phyloP scores from a whole-genome alignment of 2,113 vertebrate genomes.

The Pterocles burchelli region DNA sequence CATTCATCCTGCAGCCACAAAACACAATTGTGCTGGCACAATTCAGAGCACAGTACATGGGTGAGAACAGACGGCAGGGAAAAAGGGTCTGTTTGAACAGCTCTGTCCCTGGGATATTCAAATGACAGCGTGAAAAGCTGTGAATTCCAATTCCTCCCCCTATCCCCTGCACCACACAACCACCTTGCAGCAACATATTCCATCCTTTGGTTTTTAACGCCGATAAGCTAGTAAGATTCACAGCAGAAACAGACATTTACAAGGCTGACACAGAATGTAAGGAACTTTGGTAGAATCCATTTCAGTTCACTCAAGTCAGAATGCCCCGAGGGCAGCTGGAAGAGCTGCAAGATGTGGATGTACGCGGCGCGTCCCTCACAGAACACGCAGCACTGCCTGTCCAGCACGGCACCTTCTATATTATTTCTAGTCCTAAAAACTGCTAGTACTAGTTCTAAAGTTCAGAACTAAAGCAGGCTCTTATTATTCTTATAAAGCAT shows the following conservation, averaged over 20 bases:
- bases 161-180: background rate
- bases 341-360: background rate
- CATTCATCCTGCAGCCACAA: conserved; percentile 27
- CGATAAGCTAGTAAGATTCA: background rate
- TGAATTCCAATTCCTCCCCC: background rate
- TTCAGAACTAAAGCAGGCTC: background rate
- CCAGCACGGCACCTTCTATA: background rate
- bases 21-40: conserved; percentile 2
- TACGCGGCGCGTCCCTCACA: rapidly evolving
- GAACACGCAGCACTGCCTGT: background rate
- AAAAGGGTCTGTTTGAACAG: background rate
- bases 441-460: background rate
- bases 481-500: background rate
- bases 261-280: background rate
- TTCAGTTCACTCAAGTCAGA: background rate
- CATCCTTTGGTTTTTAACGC: background rate
- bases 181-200: background rate
- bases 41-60: background rate
- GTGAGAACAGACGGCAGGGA: background rate
- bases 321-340: background rate
- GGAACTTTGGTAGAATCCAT: background rate
- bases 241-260: background rate
- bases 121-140: background rate
- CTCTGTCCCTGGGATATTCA: background rate
- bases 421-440: background rate